Percentiles rank a stretch among this genome's conserved stretches.
phyloP scores from a whole-genome alignment of 2,888 invertebrate genomes.

The Xanthorhoe designata region DNA sequence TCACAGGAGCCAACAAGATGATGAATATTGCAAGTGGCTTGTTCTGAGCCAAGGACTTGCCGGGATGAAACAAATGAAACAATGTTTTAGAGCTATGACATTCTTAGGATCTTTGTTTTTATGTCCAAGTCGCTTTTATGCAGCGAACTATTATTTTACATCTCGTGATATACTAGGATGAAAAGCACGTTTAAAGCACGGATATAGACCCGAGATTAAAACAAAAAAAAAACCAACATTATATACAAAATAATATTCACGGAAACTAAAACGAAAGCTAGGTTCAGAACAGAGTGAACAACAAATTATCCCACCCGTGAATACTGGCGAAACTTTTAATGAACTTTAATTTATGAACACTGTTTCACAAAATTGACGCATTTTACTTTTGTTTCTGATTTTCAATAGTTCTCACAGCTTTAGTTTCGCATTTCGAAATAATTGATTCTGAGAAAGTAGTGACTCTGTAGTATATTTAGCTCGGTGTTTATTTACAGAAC shows the following conservation, averaged over 20 bases:
- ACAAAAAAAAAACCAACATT: constrained; percentile 1
- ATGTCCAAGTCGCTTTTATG: constrained; percentile 6
- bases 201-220: not conserved
- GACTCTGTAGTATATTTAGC: not conserved
- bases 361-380: constrained; percentile 70
- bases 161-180: too few relatives aligned
- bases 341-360: constrained; percentile 75
- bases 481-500: too few relatives aligned
- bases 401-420: constrained; percentile 28
- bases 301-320: constrained; percentile 7
- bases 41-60: constrained; percentile 58
- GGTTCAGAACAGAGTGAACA: constrained; percentile 12
- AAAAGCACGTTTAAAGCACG: not conserved
- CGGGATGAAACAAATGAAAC: constrained; percentile 60
- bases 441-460: not conserved
- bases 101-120: constrained; percentile 42
- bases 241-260: constrained; percentile 2
- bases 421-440: not conserved
- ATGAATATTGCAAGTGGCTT: constrained; percentile 77
- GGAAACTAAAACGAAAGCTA: constrained; percentile 6
- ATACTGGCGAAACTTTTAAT: constrained; percentile 65
- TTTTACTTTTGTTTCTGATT: constrained; percentile 69
- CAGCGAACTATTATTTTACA: not conserved
- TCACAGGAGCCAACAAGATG: constrained; percentile 73
- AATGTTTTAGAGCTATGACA: constrained; percentile 48